Base-by-base conservation (phyloP, 2,797 vertebrate species). In the Nothura maculosa region DNA sequence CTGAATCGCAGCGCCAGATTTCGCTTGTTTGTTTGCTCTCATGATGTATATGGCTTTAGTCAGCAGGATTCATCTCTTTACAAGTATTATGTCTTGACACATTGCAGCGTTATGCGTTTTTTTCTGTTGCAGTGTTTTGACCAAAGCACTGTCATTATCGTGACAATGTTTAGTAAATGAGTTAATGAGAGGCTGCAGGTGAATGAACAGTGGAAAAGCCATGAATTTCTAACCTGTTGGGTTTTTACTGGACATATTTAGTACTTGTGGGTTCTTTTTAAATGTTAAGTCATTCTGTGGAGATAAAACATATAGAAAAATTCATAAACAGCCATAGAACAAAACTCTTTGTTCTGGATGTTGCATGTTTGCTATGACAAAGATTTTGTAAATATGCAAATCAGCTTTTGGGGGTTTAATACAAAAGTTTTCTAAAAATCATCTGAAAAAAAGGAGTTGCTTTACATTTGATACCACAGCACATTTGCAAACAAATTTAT, bases 351-450 rank as follows among this genome's bases (percentile, higher is more conserved):
- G 96, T 97, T 95, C 95, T 94, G 89, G 97, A 95, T 94, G 97
- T 98, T 98, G 98, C 98, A 96, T 98, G 98, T 98, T 97, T 97
- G 96, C 96, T 97, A 95, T 89, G 96, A 97, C 92, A 96, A 97
- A 97, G 97, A 97, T 98, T 98, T 98, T 98, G 98, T 98, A 98
- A 98, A 98, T 98, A 98, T 55, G 97, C 97, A 98, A 92, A 98
- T 98, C 97, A 97, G 97, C 98, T 98, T 98, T 97, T 25, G 96
- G 97, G 97, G 94, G 96, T 97, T 97, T 98, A 97, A 97, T 98
- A 97, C 94, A 86, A 72, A 96, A 82, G 42, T 97, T 98, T 98
- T 98, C 81, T 98, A 97, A 90, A 90, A 96, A 95, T 95, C 74
- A 45, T 94, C 95, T 93, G 89, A 89, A 90, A 96, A 96, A 91